Evolutionary conservation across 2,797 vertebrate species (phyloP), one percentile per base, ranked within the genome.

Genomic region (Helarctos malayanus): DNA sequence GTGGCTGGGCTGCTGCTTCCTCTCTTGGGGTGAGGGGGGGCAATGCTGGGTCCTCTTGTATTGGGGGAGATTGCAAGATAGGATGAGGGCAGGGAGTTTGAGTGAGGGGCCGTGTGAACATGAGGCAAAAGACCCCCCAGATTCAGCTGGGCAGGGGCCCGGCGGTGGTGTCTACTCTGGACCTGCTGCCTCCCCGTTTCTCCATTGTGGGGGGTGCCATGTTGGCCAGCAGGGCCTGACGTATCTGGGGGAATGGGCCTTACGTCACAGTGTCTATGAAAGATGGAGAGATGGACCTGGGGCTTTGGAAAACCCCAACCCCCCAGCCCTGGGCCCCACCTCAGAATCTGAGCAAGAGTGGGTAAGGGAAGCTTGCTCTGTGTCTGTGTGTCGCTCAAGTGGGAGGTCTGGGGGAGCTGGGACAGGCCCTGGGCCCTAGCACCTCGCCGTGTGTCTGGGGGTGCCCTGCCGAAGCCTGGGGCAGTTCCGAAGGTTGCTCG

Each of bases 131-230:
- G 52, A 45, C 25, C 27, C 68, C 13, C 18, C 18, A 0, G 16
- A 2, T n/a, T 49, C 5, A 7, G 21, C 29, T 7, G 41, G 52
- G 49, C 25, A 7, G 47, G 56, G 49, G 52, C 85, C n/a, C 10
- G 11, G 49, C 25, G 3, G 1, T 59, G 23, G 38, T 16, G 38
- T 45, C 23, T 32, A 54, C 65, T 27, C 2, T 4, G 38, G 4
- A 47, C 29, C 14, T 41, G 27, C 52, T 15, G 27, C 52, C 68
- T 23, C 35, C 65, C 57, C 23, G 0, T 52, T 5, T 3, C 61
- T 8, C 16, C 6, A 4, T 5, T 13, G 1, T 29, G 0, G 38
- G 54, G 68, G 21, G 7, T 23, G 41, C 29, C 7, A 8, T 7
- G 54, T 14, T 23, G 41, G 52, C n/a, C 32, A 13, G 32, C 29